A percentile compares a stretch with the other conserved stretches of the same genome.
phyloP scores from a whole-genome alignment of 2,113 vertebrate species.

The Ellobius talpinus region DNA sequence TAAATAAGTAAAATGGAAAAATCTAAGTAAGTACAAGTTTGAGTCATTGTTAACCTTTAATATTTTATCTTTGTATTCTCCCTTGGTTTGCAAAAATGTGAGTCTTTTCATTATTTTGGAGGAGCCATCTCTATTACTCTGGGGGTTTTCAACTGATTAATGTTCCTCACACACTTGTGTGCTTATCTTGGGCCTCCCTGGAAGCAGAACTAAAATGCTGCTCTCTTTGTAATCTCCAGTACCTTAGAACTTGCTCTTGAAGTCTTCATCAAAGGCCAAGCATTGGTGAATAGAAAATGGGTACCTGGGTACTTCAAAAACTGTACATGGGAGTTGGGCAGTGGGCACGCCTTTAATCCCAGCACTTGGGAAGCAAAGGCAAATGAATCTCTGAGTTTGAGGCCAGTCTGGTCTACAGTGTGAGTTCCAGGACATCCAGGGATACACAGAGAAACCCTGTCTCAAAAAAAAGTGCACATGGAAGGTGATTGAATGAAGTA shows the following conservation, averaged over 20 bases:
- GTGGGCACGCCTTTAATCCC: not conserved
- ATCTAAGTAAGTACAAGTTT: not conserved
- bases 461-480: not conserved
- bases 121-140: not conserved
- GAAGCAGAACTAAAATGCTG: not conserved
- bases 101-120: conserved; percentile 1
- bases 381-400: not conserved
- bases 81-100: not conserved
- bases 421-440: not conserved
- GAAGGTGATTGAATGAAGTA: not conserved
- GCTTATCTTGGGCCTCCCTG: not conserved
- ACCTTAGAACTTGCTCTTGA: not conserved
- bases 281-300: not conserved
- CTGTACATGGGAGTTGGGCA: not conserved
- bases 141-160: conserved; percentile 8
- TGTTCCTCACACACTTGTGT: not conserved
- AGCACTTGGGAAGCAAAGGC: not conserved
- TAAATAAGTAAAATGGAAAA: conserved; percentile 31
- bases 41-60: not conserved
- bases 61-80: not conserved
- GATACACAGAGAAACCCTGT: not conserved
- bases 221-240: not conserved
- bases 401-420: not conserved
- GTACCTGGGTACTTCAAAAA: not conserved
- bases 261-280: not conserved